Base-by-base conservation (phyloP, 2,797 vertebrate genomes). In the Hyperoplus immaculatus region DNA sequence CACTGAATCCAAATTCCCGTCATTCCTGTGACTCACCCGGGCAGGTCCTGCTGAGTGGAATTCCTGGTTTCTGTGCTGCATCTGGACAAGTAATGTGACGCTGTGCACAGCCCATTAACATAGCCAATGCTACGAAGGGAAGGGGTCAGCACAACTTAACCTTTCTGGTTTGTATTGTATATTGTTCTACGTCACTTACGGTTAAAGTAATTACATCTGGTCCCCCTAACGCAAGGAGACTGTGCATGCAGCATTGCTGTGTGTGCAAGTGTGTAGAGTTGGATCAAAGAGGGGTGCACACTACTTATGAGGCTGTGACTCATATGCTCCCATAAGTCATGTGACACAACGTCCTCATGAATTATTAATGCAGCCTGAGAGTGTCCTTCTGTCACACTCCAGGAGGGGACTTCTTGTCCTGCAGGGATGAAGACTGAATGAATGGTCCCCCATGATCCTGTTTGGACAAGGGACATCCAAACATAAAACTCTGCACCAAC, bases 1-100 rank as follows among this genome's bases (percentile, higher is more conserved):
- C 78, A 70, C 16, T 72, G 5, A 59, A 69, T 56, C 50, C 3
- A n/a, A 79, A 91, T 93, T 93, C 89, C 87, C 78, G 54, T 88
- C 88, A 92, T 93, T 89, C 88, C 82, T 88, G 13, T 94, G 91
- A 92, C 77, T 94, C 92, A 94, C 29, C 14, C 64, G 46, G 12
- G 39, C 65, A 76, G 47, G 50, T 86, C 49, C 53, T 55, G 86
- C 74, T 87, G 78, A 89, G 87, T 63, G 58, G 73, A 86, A 88
- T 93, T 93, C 90, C 88, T 84, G 89, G 85, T 89, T 92, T 86
- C 61, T 39, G 59, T 61, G 66, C 81, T 16, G 38, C 73, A 72
- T 78, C 69, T 86, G 82, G 82, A 87, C 0, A 61, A 79, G 88
- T 82, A 83, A 93, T 70, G 15, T 14, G 77, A 88, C 47, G 59